A percentile compares a stretch with the other conserved stretches of the same genome.
Evolutionary conservation across 2,888 invertebrate species (phyloP).

Genomic region (Ditylenchus weischeri): DNA sequence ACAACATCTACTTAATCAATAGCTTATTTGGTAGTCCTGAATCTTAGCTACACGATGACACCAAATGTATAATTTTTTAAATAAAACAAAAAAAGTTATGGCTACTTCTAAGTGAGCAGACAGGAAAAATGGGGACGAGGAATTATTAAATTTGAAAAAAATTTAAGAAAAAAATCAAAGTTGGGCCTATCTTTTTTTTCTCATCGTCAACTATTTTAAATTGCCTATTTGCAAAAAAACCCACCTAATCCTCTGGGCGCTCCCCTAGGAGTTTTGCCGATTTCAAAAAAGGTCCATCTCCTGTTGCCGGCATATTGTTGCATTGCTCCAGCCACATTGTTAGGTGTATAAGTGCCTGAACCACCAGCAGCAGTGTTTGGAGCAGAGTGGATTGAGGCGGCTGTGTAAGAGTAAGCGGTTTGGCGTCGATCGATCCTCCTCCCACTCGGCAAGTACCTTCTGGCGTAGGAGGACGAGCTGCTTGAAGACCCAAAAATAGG

Average conservation of each 20-base stretch:
- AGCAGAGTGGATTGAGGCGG: slow-evolving; percentile 37
- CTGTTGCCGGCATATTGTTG: slow-evolving; percentile 25
- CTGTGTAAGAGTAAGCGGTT: slow-evolving; percentile 17
- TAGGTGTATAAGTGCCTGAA: slow-evolving; percentile 9
- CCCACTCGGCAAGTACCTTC: slow-evolving; percentile 33
- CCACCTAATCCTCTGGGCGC: slow-evolving; percentile 48
- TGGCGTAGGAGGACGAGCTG: slow-evolving; percentile 28
- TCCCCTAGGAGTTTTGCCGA: slow-evolving; percentile 47
- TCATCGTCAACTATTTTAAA: too few species aligned
- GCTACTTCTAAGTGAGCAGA: too few species aligned
- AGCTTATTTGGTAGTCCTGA: too few species aligned
- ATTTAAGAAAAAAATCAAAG: too few species aligned
- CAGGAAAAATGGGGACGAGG: too few species aligned
- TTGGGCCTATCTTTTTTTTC: too few species aligned
- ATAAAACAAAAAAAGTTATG: too few species aligned
- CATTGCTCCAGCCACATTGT: background rate
- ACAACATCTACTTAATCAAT: too few species aligned
- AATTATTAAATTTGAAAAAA: too few species aligned
- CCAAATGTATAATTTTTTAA: too few species aligned
- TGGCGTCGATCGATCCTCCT: slow-evolving; percentile 16
- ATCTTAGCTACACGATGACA: too few species aligned
- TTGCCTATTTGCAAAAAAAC: background rate
- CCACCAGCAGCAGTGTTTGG: slow-evolving; percentile 18
- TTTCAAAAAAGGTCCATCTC: slow-evolving; percentile 56
- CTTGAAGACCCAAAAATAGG: slow-evolving; percentile 18